A percentile compares a stretch with the other conserved stretches of the same genome.
These are phyloP conservation scores for Thymallus thymallus DNA, from an alignment of 2,113 vertebrate species.

Conservation along the genomic window DNA sequence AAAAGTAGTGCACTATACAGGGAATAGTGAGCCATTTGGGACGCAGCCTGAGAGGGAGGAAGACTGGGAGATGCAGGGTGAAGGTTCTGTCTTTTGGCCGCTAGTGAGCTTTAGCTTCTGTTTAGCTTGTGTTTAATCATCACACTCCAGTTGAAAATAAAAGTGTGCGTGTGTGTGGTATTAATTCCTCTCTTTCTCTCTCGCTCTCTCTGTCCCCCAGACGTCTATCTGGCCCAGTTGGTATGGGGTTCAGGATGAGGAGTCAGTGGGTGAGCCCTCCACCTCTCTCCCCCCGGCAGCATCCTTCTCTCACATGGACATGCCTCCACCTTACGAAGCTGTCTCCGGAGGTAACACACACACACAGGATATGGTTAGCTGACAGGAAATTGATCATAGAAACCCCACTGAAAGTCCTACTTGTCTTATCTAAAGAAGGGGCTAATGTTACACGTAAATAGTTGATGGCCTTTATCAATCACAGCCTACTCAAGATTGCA, in stretches of 20 bases:
- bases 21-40: not conserved
- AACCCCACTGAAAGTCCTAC: not conserved
- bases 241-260: conserved; percentile 79
- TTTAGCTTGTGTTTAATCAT: not conserved
- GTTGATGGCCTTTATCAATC: no score
- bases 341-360: conserved; percentile 75
- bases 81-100: not conserved
- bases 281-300: conserved; percentile 72
- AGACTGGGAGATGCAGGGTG: not conserved
- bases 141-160: no score
- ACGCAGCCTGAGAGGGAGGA: not conserved
- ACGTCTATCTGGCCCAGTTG: conserved; percentile 79
- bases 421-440: not conserved
- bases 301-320: conserved; percentile 77
- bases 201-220: conserved; percentile 47
- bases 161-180: not conserved
- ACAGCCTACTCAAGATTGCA: not conserved
- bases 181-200: conserved; percentile 20
- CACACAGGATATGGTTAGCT: conserved; percentile 8
- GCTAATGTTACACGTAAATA: no score
- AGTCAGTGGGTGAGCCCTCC: conserved; percentile 76
- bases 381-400: not conserved
- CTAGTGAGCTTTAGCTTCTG: not conserved
- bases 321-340: conserved; percentile 80
- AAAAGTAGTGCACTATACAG: no score